phyloP scores from a whole-genome alignment of 2,888 invertebrate genomes.

The Serrognathus titanus region DNA sequence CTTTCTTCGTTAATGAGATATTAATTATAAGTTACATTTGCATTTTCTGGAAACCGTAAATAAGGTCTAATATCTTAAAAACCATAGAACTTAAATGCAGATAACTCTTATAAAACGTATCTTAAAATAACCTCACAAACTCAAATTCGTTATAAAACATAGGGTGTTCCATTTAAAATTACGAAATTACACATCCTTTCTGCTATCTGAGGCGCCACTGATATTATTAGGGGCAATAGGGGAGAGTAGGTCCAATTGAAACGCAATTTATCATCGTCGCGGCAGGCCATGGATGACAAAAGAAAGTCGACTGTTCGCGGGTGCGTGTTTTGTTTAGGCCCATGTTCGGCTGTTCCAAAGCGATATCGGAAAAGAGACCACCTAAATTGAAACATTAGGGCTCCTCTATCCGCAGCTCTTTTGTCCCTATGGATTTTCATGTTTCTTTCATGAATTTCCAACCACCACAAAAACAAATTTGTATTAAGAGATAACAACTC shows the following conservation, averaged over 20 bases:
- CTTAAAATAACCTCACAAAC: no score
- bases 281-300: conserved; percentile 44
- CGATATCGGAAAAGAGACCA: conserved; percentile 34
- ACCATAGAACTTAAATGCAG: no score
- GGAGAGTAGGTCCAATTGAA: conserved; percentile 41
- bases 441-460: neutral
- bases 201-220: no score
- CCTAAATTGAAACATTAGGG: conserved; percentile 23
- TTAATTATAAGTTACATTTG: no score
- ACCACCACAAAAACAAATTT: neutral
- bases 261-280: conserved; percentile 48
- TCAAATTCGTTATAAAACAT: no score
- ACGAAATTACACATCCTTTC: no score
- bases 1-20: no score
- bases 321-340: conserved; percentile 43
- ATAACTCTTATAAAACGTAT: no score
- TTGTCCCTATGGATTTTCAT: neutral
- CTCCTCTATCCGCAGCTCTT: neutral
- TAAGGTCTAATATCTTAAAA: no score
- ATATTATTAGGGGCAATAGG: neutral
- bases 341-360: conserved; percentile 40
- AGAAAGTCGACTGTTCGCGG: conserved; percentile 39
- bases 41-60: no score
- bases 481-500: no score
- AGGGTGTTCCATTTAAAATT: no score